These are phyloP conservation scores for Archips xylosteana DNA, from an alignment of 2,888 invertebrate genomes.

Conservation along the genomic window DNA sequence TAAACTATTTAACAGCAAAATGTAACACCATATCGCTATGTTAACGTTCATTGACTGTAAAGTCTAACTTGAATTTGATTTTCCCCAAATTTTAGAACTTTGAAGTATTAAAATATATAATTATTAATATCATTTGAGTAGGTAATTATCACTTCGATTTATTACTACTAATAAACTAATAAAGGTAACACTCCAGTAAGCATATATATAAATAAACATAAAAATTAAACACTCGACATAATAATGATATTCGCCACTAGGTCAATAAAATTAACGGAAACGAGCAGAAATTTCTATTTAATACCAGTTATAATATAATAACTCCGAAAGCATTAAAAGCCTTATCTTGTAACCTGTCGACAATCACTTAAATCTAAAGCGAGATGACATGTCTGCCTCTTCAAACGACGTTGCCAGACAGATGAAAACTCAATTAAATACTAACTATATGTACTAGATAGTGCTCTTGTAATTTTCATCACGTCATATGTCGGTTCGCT, in stretches of 20 bases:
- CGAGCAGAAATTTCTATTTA: neutral
- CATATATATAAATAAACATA: too few species aligned
- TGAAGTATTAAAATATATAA: too few species aligned
- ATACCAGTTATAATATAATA: neutral
- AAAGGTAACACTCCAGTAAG: too few species aligned
- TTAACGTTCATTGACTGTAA: too few species aligned
- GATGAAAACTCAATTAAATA: slow-evolving; percentile 34
- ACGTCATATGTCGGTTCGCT: neutral
- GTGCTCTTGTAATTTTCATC: slow-evolving; percentile 12
- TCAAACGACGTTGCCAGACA: slow-evolving; percentile 17
- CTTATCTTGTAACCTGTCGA: neutral
- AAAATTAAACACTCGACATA: neutral
- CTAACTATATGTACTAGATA: neutral
- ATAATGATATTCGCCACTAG: neutral
- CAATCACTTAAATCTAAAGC: slow-evolving; percentile 23
- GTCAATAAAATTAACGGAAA: neutral
- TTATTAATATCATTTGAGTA: too few species aligned
- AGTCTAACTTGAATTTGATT: too few species aligned
- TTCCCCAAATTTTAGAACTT: too few species aligned
- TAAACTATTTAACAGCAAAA: too few species aligned
- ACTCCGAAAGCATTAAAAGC: slow-evolving; percentile 2
- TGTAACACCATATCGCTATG: too few species aligned
- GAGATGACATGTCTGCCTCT: slow-evolving; percentile 30
- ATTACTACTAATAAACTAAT: too few species aligned
- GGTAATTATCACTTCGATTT: too few species aligned